Conservation (phyloP, 2,797 vertebrate species). For the Squalus acanthias region DNA sequence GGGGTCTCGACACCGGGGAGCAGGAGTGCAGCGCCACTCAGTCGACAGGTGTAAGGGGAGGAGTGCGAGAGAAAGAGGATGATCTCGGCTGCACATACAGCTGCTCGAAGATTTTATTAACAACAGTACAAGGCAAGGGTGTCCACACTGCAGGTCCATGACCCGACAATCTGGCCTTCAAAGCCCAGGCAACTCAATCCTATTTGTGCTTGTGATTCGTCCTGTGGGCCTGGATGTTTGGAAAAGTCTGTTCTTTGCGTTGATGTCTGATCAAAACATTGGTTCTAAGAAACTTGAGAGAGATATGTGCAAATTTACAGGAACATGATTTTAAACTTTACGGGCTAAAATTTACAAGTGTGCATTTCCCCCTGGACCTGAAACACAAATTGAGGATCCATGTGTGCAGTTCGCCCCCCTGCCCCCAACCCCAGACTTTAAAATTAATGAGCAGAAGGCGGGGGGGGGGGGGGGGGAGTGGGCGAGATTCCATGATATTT, state of each 20-base stretch:
- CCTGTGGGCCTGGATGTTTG: neutral
- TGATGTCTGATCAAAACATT: neutral
- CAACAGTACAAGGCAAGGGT: neutral
- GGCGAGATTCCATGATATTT: neutral
- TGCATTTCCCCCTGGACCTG: neutral
- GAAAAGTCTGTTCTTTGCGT: neutral
- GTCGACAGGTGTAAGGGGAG: conserved; percentile 2
- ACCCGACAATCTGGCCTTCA: conserved; percentile 10
- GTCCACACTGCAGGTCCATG: neutral
- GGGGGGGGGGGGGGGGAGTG: neutral
- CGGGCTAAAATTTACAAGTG: neutral
- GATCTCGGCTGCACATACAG: neutral
- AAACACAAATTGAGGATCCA: neutral
- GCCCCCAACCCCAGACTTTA: neutral
- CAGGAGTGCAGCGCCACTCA: neutral
- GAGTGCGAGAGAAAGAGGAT: neutral
- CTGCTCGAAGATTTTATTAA: conserved; percentile 4
- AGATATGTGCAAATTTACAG: neutral
- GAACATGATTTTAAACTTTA: neutral
- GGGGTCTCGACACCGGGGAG: neutral
- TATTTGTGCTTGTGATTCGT: neutral
- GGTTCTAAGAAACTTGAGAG: neutral
- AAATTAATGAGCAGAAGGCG: neutral
- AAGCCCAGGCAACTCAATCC: neutral
- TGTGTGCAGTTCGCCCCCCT: neutral